Conservation (phyloP, 2,888 invertebrate species). For the Himalopsyche tibetana region DNA sequence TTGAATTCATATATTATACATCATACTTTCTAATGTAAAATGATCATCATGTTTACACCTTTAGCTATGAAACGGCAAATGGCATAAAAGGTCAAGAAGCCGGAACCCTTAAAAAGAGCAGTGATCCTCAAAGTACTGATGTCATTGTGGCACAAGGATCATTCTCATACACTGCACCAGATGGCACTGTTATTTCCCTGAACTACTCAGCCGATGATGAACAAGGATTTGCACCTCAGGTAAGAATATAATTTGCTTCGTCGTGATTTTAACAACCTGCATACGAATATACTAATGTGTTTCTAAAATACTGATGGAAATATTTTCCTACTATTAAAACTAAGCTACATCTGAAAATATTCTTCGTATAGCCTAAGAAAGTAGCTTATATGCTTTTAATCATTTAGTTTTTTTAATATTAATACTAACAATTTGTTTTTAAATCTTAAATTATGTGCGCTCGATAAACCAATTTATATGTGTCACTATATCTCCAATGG, state of each 20-base stretch:
- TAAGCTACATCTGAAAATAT: too few species aligned
- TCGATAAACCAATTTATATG: not conserved
- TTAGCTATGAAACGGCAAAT: slow-evolving; percentile 87
- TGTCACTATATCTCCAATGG: not conserved
- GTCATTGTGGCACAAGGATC: slow-evolving; percentile 83
- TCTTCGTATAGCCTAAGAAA: too few species aligned
- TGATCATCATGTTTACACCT: slow-evolving; percentile 58
- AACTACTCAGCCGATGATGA: slow-evolving; percentile 85
- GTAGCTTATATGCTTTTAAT: too few species aligned
- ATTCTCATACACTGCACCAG: slow-evolving; percentile 83
- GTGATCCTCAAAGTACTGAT: slow-evolving; percentile 81
- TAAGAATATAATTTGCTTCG: slow-evolving; percentile 64
- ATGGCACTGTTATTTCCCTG: slow-evolving; percentile 82
- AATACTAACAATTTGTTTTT: too few species aligned
- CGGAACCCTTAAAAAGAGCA: slow-evolving; percentile 85
- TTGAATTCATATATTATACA: too few species aligned
- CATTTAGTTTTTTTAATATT: too few species aligned
- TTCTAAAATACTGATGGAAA: not conserved
- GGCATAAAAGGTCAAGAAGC: slow-evolving; percentile 89
- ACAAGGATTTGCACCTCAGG: slow-evolving; percentile 79
- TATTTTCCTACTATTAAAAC: not conserved
- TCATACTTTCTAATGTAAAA: too few species aligned
- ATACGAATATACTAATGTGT: too few species aligned
- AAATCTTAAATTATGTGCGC: too few species aligned
- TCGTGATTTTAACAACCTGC: too few species aligned